These are phyloP conservation scores for Cynaeus angustus DNA, from an alignment of 2,888 invertebrate genomes.

Conservation along the genomic window DNA sequence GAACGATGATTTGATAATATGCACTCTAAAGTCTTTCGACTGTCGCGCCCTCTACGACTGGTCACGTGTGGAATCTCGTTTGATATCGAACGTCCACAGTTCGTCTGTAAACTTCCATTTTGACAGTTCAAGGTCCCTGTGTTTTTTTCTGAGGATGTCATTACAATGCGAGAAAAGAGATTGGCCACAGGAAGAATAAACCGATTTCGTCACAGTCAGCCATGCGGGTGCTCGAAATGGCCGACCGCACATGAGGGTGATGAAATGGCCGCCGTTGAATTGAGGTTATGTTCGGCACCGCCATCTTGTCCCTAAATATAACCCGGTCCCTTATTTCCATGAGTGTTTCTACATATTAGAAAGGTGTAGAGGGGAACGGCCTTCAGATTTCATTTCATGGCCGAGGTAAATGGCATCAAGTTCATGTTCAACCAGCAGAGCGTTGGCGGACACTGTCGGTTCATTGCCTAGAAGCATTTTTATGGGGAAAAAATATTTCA, in stretches of 20 bases:
- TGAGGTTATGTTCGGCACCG: not conserved
- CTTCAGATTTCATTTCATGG: constrained; percentile 66
- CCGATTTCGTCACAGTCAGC: not conserved
- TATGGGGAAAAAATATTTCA: constrained; percentile 2
- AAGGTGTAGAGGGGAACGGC: constrained; percentile 64
- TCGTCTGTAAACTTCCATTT: too few relatives aligned
- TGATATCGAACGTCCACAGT: too few relatives aligned
- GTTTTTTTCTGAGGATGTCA: constrained; percentile 36
- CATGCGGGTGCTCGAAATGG: not conserved
- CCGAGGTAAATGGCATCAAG: constrained; percentile 71
- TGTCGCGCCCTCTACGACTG: too few relatives aligned
- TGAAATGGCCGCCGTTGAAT: too few relatives aligned
- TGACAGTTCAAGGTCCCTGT: constrained; percentile 27
- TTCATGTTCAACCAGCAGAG: constrained; percentile 64
- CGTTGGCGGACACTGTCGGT: constrained; percentile 46
- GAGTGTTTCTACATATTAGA: constrained; percentile 59
- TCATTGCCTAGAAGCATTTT: constrained; percentile 37
- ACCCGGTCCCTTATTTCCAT: not conserved
- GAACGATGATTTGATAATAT: not conserved
- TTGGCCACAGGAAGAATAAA: constrained; percentile 11
- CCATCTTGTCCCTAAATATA: too few relatives aligned
- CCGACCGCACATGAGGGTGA: too few relatives aligned
- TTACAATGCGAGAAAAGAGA: constrained; percentile 15
- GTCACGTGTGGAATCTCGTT: too few relatives aligned
- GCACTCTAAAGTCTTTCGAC: not conserved